Evolutionary conservation across 2,797 vertebrate genomes (phyloP).

Genomic region (Sebastes cheni): DNA sequence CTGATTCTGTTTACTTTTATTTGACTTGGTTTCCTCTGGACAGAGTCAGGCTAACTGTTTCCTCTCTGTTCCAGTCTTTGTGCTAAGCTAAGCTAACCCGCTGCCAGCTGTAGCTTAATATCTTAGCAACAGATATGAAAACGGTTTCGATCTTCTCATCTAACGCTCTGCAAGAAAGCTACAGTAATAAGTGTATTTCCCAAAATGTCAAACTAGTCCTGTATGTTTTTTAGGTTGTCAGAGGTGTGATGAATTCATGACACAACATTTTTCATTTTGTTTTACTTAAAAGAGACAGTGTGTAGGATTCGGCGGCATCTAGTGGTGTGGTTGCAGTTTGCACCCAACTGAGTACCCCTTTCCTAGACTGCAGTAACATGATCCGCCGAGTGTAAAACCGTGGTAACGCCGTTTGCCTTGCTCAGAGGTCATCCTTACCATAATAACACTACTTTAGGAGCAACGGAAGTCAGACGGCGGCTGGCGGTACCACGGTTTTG

Average conservation of each 20-base stretch:
- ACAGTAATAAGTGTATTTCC: background rate
- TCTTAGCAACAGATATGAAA: background rate
- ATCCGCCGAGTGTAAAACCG: too few species aligned
- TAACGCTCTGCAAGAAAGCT: background rate
- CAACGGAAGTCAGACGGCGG: too few species aligned
- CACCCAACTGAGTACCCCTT: too few species aligned
- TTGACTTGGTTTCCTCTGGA: background rate
- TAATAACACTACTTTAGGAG: too few species aligned
- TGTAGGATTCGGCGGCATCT: too few species aligned
- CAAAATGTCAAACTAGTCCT: background rate
- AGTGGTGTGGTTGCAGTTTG: too few species aligned
- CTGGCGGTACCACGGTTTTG: too few species aligned
- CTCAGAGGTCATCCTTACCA: too few species aligned
- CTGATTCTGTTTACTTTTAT: background rate
- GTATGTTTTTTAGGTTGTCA: background rate
- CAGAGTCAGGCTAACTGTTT: background rate
- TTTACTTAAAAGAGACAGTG: background rate
- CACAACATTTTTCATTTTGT: background rate
- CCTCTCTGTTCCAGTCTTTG: too few species aligned
- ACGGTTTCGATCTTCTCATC: background rate
- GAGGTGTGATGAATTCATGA: background rate
- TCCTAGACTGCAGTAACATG: too few species aligned
- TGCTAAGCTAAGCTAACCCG: background rate
- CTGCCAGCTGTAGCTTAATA: background rate
- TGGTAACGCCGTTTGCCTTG: too few species aligned